Base-by-base conservation (phyloP, 2,113 vertebrate species). In the Suricata suricatta region DNA sequence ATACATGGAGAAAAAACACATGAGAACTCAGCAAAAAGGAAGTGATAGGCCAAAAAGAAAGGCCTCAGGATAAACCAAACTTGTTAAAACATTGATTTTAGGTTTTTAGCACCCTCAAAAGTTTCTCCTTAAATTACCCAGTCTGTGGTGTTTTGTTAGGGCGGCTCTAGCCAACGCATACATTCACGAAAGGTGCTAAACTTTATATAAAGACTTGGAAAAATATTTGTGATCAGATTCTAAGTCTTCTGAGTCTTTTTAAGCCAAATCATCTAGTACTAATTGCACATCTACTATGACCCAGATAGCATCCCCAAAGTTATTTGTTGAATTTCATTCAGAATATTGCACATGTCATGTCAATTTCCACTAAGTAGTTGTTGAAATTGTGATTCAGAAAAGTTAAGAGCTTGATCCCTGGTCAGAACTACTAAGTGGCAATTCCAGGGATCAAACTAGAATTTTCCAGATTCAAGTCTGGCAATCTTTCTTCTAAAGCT, bases 301-400 rank as follows among this genome's bases (percentile, higher is more conserved):
- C 2, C 21, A 90, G 29, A 15, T 12, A 81, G 2, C 74, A 3
- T 57, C 35, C 95, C n/a, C 63, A 25, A 88, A 81, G 19, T 41
- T 31, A 80, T 64, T 95, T 81, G 44, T 66, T 88, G 76, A 85
- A 60, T 92, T 92, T 80, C 72, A 74, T 63, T 93, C 41, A 87
- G 31, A 72, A 23, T 3, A 38, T 72, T 93, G 81, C 17, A 44
- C 54, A 33, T 11, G 12, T 71, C 44, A 95, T 38, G 86, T 83
- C 21, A 35, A 64, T 69, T 71, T 12, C 33, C 29, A 52, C 69
- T 74, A 60, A 44, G 74, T 31, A 87, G 35, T 21, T 77, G 15
- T n/a, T 81, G 77, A 88, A 54, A 33, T n/a, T 52, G 3, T 93
- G n/a, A 80, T 29, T 79, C 33, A 33, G 35, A 23, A 69, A 82